A percentile compares a stretch with the other conserved stretches of the same genome.
phyloP scores from a whole-genome alignment of 2,113 vertebrate genomes.

The Erythrocebus patas region DNA sequence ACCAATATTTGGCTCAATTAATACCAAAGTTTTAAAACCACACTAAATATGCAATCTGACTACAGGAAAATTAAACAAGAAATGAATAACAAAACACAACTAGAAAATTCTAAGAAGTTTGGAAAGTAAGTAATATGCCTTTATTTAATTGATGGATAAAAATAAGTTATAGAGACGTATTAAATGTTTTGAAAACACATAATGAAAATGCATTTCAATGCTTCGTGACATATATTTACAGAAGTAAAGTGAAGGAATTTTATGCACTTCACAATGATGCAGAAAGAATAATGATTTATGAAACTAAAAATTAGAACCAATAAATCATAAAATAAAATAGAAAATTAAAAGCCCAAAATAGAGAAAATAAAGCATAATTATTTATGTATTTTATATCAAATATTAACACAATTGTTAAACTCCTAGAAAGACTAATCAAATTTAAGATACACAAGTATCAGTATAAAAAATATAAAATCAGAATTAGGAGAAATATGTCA shows the following conservation, averaged over 20 bases:
- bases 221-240: not conserved
- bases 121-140: not conserved
- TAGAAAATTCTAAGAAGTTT: not conserved
- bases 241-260: not conserved
- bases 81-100: not conserved
- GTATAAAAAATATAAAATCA: not conserved
- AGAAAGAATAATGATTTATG: not conserved
- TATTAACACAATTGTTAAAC: not conserved
- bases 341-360: not conserved
- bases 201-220: not conserved
- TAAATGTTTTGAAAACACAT: not conserved
- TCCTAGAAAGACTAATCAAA: not conserved
- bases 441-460: not conserved
- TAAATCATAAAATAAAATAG: not conserved
- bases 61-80: not conserved
- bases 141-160: not conserved
- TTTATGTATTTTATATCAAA: not conserved
- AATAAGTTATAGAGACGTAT: not conserved
- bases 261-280: not conserved
- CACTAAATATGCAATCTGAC: not conserved
- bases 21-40: not conserved
- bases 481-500: too few species aligned
- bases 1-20: not conserved
- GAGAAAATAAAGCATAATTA: not conserved
- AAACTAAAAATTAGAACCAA: not conserved